phyloP scores from a whole-genome alignment of 1,140 invertebrate species.

The Drosophila sucinea region DNA sequence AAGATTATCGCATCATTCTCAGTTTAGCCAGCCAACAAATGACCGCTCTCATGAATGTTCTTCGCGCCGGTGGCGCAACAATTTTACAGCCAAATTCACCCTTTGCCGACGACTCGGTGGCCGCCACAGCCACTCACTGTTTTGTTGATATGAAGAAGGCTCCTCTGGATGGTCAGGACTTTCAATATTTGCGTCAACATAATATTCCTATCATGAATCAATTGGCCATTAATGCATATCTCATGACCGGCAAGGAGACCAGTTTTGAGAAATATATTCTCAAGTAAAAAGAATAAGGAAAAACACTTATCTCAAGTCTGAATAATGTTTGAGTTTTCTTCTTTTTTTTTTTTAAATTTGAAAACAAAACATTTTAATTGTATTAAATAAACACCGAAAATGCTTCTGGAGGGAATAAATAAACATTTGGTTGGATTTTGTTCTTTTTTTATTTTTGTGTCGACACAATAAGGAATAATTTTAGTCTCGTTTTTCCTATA shows the following conservation, averaged over 20 bases:
- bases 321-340: background rate
- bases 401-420: no score
- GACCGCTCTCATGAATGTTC: conserved; percentile 87
- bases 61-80: conserved; percentile 88
- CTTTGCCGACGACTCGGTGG: conserved; percentile 28
- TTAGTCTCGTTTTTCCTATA: conserved; percentile 1
- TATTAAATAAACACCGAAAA: no score
- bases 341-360: background rate
- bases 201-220: conserved; percentile 66
- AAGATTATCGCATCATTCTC: conserved; percentile 88
- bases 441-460: background rate
- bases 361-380: no score
- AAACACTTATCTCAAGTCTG: background rate
- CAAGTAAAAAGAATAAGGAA: background rate
- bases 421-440: no score
- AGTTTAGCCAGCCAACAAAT: conserved; percentile 86
- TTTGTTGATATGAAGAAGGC: conserved; percentile 71
- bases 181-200: conserved; percentile 39
- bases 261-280: conserved; percentile 62
- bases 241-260: conserved; percentile 68
- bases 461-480: conserved; percentile 10
- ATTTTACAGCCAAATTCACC: conserved; percentile 84
- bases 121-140: conserved; percentile 65
- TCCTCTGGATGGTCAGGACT: conserved; percentile 48
- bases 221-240: conserved; percentile 72